Evolutionary conservation across 2,797 vertebrate species (phyloP).

Genomic region (Premnoplex brunnescens): DNA sequence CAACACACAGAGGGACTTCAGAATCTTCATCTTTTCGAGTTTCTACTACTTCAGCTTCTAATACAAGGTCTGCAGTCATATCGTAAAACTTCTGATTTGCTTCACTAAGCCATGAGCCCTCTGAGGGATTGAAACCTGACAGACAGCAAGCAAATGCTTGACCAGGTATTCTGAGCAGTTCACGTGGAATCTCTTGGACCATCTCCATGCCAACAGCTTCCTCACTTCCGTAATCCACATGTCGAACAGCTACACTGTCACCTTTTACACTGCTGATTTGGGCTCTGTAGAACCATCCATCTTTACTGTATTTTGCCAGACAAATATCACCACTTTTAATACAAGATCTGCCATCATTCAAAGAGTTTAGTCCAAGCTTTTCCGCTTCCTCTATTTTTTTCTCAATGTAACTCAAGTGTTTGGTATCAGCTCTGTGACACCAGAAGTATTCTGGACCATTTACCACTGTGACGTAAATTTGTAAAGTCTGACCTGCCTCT

Average conservation of each 20-base stretch:
- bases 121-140: constrained; percentile 79
- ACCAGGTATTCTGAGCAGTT: constrained; percentile 76
- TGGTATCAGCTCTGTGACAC: constrained; percentile 80
- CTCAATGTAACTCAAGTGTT: constrained; percentile 78
- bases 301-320: constrained; percentile 81
- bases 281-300: constrained; percentile 87
- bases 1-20: constrained; percentile 70
- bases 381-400: constrained; percentile 72
- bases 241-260: constrained; percentile 73
- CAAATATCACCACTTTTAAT: constrained; percentile 79
- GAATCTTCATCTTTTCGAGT: constrained; percentile 37
- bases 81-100: constrained; percentile 78
- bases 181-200: constrained; percentile 77
- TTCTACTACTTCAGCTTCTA: constrained; percentile 80
- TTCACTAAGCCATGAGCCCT: constrained; percentile 80
- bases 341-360: background rate
- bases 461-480: constrained; percentile 77
- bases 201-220: constrained; percentile 72
- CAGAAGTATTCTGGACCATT: constrained; percentile 85
- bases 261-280: constrained; percentile 72
- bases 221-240: constrained; percentile 89
- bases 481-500: constrained; percentile 72
- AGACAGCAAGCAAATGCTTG: constrained; percentile 89
- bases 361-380: background rate
- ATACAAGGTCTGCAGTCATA: constrained; percentile 74